Evolutionary conservation across 2,113 vertebrate species (phyloP).

Genomic region (Spea bombifrons): DNA sequence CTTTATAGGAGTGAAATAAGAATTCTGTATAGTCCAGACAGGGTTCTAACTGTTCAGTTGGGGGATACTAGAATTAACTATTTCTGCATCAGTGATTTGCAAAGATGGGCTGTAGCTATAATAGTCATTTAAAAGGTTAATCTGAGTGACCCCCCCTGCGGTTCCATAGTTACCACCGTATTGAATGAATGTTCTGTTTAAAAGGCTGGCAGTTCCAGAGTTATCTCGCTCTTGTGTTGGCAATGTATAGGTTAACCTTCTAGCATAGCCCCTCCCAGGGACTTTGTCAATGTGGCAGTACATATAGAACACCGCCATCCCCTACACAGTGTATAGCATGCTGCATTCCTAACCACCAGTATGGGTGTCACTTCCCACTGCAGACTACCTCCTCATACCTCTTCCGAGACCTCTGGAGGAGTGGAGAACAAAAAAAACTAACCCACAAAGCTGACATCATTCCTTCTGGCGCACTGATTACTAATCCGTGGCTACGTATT

Average conservation of each 20-base stretch:
- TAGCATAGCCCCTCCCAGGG: constrained; percentile 2
- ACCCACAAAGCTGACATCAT: constrained; percentile 20
- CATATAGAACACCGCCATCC: constrained; percentile 18
- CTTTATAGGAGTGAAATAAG: too few species aligned
- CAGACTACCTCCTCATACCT: not conserved
- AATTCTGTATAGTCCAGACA: too few species aligned
- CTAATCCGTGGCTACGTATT: too few species aligned
- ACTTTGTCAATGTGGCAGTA: constrained; percentile 22
- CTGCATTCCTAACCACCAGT: constrained; percentile 7
- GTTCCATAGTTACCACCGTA: too few species aligned
- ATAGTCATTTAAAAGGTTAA: too few species aligned
- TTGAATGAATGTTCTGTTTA: too few species aligned
- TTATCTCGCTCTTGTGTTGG: not conserved
- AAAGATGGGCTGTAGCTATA: too few species aligned
- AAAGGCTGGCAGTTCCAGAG: too few species aligned
- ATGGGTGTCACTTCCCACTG: constrained; percentile 1
- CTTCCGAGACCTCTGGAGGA: constrained; percentile 11
- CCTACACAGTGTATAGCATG: not conserved
- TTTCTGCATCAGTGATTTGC: too few species aligned
- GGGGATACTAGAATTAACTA: too few species aligned
- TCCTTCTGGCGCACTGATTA: not conserved
- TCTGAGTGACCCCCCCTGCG: too few species aligned
- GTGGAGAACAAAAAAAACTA: constrained; percentile 5
- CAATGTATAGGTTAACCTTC: constrained; percentile 11
- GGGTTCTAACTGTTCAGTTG: too few species aligned